These are phyloP conservation scores for Periplaneta americana DNA, from an alignment of 1,140 invertebrate species.

Conservation along the genomic window DNA sequence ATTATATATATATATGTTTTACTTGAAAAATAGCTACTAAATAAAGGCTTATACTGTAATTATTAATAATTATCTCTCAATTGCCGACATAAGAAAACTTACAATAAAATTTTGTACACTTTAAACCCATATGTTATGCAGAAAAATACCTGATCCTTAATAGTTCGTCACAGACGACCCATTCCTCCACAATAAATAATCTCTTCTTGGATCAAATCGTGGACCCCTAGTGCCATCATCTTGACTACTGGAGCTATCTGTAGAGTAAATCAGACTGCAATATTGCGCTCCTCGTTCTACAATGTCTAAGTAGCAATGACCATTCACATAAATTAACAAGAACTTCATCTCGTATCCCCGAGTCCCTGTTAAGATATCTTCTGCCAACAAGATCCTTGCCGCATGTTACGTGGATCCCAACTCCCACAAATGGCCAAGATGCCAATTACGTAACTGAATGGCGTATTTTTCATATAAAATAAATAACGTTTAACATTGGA, in stretches of 20 bases:
- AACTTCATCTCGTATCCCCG: background rate
- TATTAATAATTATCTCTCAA: too few relatives aligned
- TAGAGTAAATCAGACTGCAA: background rate
- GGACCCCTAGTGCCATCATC: background rate
- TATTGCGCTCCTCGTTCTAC: background rate
- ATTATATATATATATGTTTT: too few relatives aligned
- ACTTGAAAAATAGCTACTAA: too few relatives aligned
- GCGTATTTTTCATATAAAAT: background rate
- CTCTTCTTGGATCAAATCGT: too few relatives aligned
- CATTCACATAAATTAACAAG: background rate
- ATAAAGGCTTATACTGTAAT: too few relatives aligned
- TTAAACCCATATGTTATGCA: too few relatives aligned
- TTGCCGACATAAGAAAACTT: too few relatives aligned
- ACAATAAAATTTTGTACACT: too few relatives aligned
- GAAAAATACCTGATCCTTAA: too few relatives aligned
- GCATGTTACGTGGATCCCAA: background rate
- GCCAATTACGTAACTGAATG: background rate
- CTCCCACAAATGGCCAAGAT: background rate
- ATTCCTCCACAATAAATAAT: too few relatives aligned
- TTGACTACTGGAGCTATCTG: too few relatives aligned
- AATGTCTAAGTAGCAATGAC: background rate
- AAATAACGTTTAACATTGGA: background rate
- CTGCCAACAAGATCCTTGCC: background rate
- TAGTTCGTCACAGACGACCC: too few relatives aligned
- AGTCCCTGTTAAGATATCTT: background rate